Percentiles rank a stretch among this genome's conserved stretches.
These are phyloP conservation scores for Phlogophora meticulosa DNA, from an alignment of 2,888 invertebrate species.

Conservation along the genomic window DNA sequence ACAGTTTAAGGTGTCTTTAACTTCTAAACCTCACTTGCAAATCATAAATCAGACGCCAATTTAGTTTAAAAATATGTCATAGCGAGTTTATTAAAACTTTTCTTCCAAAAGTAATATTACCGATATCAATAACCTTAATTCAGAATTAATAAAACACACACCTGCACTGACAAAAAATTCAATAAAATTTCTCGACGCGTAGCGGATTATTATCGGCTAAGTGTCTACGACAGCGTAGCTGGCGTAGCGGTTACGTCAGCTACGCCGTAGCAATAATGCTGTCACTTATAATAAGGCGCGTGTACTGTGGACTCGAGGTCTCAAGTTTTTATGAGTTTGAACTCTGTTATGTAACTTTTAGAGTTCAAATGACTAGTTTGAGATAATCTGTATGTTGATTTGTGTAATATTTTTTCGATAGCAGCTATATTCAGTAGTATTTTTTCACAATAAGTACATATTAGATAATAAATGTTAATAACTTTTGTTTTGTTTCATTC, in stretches of 20 bases:
- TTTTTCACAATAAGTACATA: too few relatives aligned
- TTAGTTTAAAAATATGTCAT: too few relatives aligned
- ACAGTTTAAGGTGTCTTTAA: too few relatives aligned
- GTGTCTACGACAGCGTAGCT: conserved; percentile 28
- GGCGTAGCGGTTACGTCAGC: conserved; percentile 18
- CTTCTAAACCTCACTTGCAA: too few relatives aligned
- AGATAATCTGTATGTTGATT: too few relatives aligned
- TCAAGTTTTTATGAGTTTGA: neutral
- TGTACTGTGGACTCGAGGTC: neutral
- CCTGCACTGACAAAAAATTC: neutral
- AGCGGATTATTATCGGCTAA: neutral
- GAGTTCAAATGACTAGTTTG: neutral
- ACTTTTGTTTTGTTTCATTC: too few relatives aligned
- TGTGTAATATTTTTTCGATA: too few relatives aligned
- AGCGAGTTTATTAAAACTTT: too few relatives aligned
- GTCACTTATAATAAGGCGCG: neutral
- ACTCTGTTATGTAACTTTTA: neutral
- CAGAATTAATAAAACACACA: conserved; percentile 1
- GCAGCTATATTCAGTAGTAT: too few relatives aligned
- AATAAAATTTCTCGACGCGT: conserved; percentile 4
- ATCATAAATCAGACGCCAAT: too few relatives aligned
- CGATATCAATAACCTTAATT: neutral
- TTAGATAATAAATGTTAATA: too few relatives aligned
- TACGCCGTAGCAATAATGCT: conserved; percentile 27
- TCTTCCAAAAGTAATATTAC: neutral